Evolutionary conservation across 2,113 vertebrate genomes (phyloP).

Genomic region (Dinomys branickii): DNA sequence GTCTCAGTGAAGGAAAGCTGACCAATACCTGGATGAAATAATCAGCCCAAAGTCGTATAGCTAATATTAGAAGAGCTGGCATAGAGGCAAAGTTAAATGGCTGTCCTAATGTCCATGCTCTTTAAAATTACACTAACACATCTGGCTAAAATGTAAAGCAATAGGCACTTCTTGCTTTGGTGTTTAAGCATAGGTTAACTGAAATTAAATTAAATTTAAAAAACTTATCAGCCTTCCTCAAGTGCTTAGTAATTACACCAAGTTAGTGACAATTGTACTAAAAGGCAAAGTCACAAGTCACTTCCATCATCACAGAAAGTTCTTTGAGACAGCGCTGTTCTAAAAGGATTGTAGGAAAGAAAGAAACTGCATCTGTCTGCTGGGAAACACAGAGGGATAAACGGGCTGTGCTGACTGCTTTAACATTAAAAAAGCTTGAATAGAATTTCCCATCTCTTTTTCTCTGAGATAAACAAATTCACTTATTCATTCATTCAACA

Average conservation of each 20-base stretch:
- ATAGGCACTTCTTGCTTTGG: neutral
- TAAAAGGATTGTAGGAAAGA: neutral
- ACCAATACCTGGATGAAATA: neutral
- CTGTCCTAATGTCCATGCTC: neutral
- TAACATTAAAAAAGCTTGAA: constrained; percentile 58
- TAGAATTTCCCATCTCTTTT: neutral
- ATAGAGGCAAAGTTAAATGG: neutral
- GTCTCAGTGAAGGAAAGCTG: neutral
- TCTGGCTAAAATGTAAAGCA: neutral
- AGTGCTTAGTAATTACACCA: neutral
- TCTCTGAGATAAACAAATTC: neutral
- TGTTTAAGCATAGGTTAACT: neutral
- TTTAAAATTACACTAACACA: neutral
- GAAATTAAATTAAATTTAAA: constrained; percentile 46
- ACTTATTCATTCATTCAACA: neutral
- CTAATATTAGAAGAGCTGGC: neutral
- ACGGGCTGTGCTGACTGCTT: neutral
- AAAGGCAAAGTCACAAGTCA: neutral
- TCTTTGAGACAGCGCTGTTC: neutral
- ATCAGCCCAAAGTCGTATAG: neutral
- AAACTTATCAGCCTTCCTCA: neutral
- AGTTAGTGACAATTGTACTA: neutral
- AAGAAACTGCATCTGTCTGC: neutral
- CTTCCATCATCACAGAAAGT: neutral
- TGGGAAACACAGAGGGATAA: constrained; percentile 24